phyloP scores from a whole-genome alignment of 1,140 invertebrate genomes.

The Conopomorpha cramerella region DNA sequence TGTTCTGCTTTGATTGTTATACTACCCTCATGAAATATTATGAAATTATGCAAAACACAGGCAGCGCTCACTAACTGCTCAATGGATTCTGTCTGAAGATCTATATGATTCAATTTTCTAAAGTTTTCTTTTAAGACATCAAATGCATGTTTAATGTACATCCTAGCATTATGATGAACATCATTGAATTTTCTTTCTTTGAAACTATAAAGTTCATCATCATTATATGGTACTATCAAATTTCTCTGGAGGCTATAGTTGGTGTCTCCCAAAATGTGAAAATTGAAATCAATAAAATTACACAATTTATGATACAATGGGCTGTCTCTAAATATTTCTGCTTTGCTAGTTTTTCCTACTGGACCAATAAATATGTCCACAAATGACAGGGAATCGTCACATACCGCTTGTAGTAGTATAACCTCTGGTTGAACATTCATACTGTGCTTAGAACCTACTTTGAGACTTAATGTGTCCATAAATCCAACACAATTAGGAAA shows the following conservation, averaged over 20 bases:
- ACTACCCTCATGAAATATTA: conserved; percentile 38
- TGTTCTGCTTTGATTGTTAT: conserved; percentile 31
- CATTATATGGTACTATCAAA: conserved; percentile 38
- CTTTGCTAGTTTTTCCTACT: conserved; percentile 31
- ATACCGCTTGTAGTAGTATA: conserved; percentile 45
- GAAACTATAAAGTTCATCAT: conserved; percentile 32
- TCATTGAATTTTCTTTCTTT: conserved; percentile 52
- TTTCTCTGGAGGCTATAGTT: conserved; percentile 40
- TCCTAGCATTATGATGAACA: conserved; percentile 30
- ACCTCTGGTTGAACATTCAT: conserved; percentile 20
- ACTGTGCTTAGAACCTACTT: conserved; percentile 29
- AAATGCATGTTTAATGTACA: conserved; percentile 40
- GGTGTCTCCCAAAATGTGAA: conserved; percentile 39
- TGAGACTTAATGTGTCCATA: conserved; percentile 35
- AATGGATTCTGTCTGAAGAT: conserved; percentile 24
- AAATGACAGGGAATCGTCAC: conserved; percentile 44
- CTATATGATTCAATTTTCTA: conserved; percentile 36
- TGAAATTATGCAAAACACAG: conserved; percentile 46
- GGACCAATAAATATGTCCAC: conserved; percentile 33
- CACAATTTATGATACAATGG: conserved; percentile 26
- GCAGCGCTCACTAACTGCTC: conserved; percentile 24
- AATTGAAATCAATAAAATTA: conserved; percentile 40
- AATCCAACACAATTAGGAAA: conserved; percentile 55
- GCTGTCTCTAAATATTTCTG: conserved; percentile 36
- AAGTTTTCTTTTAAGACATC: conserved; percentile 36